Evolutionary conservation across 2,888 invertebrate genomes (phyloP).

Genomic region (Andrena chrysosceles): DNA sequence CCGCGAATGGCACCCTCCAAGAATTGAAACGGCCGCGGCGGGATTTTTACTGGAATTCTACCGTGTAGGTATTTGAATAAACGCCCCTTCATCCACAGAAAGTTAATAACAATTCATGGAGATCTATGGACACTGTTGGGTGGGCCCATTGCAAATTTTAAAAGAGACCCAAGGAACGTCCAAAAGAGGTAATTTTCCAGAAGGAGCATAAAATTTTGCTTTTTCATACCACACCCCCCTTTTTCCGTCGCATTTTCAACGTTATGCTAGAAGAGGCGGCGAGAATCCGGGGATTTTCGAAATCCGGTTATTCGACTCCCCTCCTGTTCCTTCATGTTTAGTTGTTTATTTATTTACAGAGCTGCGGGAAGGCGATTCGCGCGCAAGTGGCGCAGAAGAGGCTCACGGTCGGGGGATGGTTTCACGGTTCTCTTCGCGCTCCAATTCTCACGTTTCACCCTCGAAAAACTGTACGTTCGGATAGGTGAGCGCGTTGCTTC

Average conservation of each 20-base stretch:
- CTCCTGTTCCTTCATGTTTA: constrained; percentile 28
- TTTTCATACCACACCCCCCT: background rate
- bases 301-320: constrained; percentile 41
- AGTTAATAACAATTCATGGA: background rate
- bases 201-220: background rate
- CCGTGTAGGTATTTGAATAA: constrained; percentile 34
- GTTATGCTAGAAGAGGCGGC: background rate
- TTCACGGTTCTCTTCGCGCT: constrained; percentile 51
- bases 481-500: constrained; percentile 10
- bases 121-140: background rate
- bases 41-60: constrained; percentile 39
- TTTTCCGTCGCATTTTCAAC: constrained; percentile 12
- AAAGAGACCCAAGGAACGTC: background rate
- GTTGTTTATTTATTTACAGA: constrained; percentile 42
- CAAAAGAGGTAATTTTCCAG: constrained; percentile 7
- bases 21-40: constrained; percentile 44
- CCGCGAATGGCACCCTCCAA: constrained; percentile 22
- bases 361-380: background rate
- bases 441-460: constrained; percentile 46
- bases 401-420: constrained; percentile 5
- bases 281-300: constrained; percentile 29
- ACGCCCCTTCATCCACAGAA: background rate
- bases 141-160: constrained; percentile 27
- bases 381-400: constrained; percentile 12
- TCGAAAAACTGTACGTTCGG: constrained; percentile 13